These are phyloP conservation scores for Styela plicata DNA, from an alignment of 23 tunicate species.

Conservation along the genomic window DNA sequence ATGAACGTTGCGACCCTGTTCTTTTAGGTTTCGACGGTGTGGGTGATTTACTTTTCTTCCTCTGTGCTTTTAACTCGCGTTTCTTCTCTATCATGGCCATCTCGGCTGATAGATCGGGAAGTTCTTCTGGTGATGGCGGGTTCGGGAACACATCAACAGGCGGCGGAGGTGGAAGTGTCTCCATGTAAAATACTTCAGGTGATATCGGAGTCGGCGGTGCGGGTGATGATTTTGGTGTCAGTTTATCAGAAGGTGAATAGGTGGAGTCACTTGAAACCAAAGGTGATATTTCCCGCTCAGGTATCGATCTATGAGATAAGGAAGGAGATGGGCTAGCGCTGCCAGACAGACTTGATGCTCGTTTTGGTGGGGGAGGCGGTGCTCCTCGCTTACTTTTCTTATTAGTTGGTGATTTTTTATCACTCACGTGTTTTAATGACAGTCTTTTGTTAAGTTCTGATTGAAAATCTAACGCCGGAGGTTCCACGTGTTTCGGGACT, in stretches of 20 bases:
- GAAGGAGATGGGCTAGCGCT: constrained; percentile 19
- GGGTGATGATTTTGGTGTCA: background rate
- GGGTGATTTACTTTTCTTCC: background rate
- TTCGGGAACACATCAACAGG: constrained; percentile 17
- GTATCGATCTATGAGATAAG: background rate
- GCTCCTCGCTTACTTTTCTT: constrained; percentile 10
- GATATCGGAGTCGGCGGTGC: background rate
- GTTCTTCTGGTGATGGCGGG: constrained; percentile 6
- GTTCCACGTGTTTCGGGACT: background rate
- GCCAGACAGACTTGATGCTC: constrained; percentile 57
- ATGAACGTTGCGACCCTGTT: background rate
- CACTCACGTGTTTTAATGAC: constrained; percentile 4
- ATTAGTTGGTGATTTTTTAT: background rate
- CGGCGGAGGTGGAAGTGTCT: constrained; percentile 17
- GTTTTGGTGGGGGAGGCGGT: constrained; percentile 66
- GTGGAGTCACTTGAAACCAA: background rate
- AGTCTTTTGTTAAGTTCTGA: constrained; percentile 39
- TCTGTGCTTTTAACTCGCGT: background rate
- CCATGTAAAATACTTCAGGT: background rate
- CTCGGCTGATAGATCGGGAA: background rate
- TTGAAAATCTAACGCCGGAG: constrained; percentile 35
- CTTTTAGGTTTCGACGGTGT: background rate
- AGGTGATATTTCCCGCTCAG: background rate
- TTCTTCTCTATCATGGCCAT: background rate
- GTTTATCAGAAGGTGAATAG: background rate